These are phyloP conservation scores for Plotosus lineatus DNA, from an alignment of 2,113 vertebrate genomes.

Conservation along the genomic window DNA sequence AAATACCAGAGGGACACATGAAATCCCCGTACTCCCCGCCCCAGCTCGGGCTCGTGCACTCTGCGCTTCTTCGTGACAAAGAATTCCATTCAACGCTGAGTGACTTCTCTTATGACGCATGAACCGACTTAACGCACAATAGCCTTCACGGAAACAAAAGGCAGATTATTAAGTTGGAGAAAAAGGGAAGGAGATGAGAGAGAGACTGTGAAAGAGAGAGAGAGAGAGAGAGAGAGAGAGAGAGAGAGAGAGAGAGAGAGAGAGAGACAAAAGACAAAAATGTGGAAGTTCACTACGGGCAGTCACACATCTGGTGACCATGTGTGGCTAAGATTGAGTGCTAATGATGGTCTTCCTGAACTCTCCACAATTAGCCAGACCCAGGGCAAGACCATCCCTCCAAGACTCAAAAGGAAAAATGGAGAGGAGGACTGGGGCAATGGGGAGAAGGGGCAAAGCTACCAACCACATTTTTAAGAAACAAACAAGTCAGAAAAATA, in stretches of 20 bases:
- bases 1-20: conserved; percentile 75
- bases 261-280: conserved; percentile 64
- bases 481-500: neutral
- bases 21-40: conserved; percentile 58
- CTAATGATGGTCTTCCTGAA: conserved; percentile 98
- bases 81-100: conserved; percentile 80
- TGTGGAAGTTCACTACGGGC: conserved; percentile 73
- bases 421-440: conserved; percentile 11
- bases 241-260: conserved; percentile 34
- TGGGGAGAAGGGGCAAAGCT: conserved; percentile 22
- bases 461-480: neutral
- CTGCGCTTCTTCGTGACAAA: conserved; percentile 75
- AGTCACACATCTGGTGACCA: conserved; percentile 94
- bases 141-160: conserved; percentile 83
- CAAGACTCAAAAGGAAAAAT: neutral
- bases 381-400: conserved; percentile 48
- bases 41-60: conserved; percentile 10
- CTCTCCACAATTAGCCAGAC: conserved; percentile 88
- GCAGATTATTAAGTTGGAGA: conserved; percentile 83
- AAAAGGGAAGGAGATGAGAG: conserved; percentile 4
- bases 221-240: conserved; percentile 37
- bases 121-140: conserved; percentile 79
- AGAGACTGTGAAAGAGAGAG: conserved; percentile 11
- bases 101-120: conserved; percentile 77
- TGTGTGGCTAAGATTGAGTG: conserved; percentile 84